Evolutionary conservation across 2,797 vertebrate species (phyloP).

Genomic region (Acanthornis magna): DNA sequence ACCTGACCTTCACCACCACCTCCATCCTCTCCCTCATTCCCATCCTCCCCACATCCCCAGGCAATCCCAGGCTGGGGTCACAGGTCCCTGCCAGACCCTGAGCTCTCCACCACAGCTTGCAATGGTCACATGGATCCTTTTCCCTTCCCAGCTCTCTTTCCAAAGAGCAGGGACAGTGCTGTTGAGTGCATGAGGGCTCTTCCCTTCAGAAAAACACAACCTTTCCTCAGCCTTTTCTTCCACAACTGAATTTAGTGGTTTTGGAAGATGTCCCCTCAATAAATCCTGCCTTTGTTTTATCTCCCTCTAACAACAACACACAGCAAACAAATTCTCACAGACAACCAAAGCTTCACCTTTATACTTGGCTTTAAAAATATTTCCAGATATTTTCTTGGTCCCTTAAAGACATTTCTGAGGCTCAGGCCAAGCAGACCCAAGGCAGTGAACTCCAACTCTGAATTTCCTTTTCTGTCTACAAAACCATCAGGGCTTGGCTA

Average conservation of each 20-base stretch:
- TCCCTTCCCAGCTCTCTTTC: background rate
- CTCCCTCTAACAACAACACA: background rate
- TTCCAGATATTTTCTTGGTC: background rate
- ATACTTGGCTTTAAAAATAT: background rate
- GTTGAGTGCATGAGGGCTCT: background rate
- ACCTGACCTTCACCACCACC: background rate
- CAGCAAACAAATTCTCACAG: background rate
- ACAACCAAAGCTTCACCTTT: background rate
- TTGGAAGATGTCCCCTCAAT: background rate
- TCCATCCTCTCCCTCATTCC: background rate
- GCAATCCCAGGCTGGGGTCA: background rate
- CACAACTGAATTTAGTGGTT: background rate
- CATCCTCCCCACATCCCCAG: too few species aligned
- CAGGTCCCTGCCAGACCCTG: background rate
- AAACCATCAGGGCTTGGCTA: background rate
- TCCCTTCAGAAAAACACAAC: background rate
- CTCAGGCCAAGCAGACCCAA: slow-evolving; percentile 18
- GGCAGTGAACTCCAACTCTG: background rate
- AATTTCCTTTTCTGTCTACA: background rate
- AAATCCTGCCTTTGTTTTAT: background rate
- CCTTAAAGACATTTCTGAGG: background rate
- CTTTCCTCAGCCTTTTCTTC: background rate
- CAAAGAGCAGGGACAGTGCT: background rate
- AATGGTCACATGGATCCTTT: background rate
- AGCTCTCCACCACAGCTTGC: background rate